Base-by-base conservation (phyloP, 2,797 vertebrate species). In the Pelochelys cantorii region DNA sequence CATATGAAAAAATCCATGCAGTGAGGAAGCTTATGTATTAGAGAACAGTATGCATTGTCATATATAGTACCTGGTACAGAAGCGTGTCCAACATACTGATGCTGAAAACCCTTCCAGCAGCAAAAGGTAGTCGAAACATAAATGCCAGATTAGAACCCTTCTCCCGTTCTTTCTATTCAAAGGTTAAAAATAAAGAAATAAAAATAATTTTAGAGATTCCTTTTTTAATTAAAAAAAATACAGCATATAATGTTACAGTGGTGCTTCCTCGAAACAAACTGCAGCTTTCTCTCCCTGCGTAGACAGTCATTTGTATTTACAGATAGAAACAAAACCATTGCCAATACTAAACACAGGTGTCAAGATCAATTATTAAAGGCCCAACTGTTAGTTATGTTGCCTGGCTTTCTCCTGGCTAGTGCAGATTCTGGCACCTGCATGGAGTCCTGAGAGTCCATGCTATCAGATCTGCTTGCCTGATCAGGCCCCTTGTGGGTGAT, bases 31-130 rank as follows among this genome's bases (percentile, higher is more conserved):
- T 17, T 12, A 13, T 29, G 20, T 75, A 12, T 42, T 75, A 74
- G 34, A 52, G 4, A 60, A 83, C 78, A 54, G 54, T 27, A 59
- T 18, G 8, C 60, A 11, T 25, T 53, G 56, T n/a, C 34, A 9
- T 79, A 87, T 37, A 42, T 0, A 55, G 62, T 98, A 99, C 99
- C 99, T 99, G 99, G 96, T 99, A 99, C 1, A 99, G 98, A 79
- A 99, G 98, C 0, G 99, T 99, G 81, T 99, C 99, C 97, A 99
- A 95, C 99, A 99, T 99, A 95, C 99, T 99, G 98, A 99, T 99
- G 85, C 99, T 99, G 97, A 99, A 99, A 87, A 99, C 99, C 68
- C 99, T 98, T 83, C 99, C 99, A 17, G 99, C 99, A 92, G 99
- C 99, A 9, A 99, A 99, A 4, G 99, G 99, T 93, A 99, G 98